Evolutionary conservation across 2,113 vertebrate genomes (phyloP), one percentile per base, ranked within the genome.

Genomic region (Procapra przewalskii): DNA sequence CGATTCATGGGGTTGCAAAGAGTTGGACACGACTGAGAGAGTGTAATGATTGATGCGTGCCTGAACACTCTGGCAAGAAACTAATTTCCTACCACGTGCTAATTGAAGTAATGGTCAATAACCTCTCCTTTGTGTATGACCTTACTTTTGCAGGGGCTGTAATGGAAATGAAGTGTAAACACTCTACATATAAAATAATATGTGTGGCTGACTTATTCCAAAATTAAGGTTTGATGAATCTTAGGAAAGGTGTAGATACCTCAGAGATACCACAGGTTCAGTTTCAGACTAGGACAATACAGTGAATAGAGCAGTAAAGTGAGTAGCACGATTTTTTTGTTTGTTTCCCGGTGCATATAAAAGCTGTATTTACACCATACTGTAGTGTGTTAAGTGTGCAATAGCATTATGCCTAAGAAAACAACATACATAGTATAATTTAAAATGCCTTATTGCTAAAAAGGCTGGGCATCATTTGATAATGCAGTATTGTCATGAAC

Each of bases 11-110:
- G 9, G 57, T 59, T 0, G 0, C 57, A 25, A 25, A 25, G 23
- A 27, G 57, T 59, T 10, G 0, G 23, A 27, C 57, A 59, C 0
- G 0, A 27, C 23, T 59, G 57, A 59, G 23, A 2, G 23, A 59
- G 8, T 59, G 57, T 27, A 59, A 2, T 59, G 23, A 27, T 10
- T 59, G 57, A 27, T 27, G 57, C 10, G 0, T 59, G 89, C 59
- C 36, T 95, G 79, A 85, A 85, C 23, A 85, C 48, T 94, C 55
- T 77, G 43, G 19, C 79, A 84, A 84, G 36, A 90, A 90, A 88
- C 19, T 45, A 48, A 50, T 84, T 92, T 96, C 2, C 48, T 33
- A 94, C 7, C 25, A 25, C 2, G 5, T 86, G 43, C 15, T 75
- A 96, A 57, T 95, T 95, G 77, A 91, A 45, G n/a, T 81, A 50